A percentile compares a stretch with the other conserved stretches of the same genome.
phyloP scores from a whole-genome alignment of 2,888 invertebrate species.

The Philopedon plagiatum region DNA sequence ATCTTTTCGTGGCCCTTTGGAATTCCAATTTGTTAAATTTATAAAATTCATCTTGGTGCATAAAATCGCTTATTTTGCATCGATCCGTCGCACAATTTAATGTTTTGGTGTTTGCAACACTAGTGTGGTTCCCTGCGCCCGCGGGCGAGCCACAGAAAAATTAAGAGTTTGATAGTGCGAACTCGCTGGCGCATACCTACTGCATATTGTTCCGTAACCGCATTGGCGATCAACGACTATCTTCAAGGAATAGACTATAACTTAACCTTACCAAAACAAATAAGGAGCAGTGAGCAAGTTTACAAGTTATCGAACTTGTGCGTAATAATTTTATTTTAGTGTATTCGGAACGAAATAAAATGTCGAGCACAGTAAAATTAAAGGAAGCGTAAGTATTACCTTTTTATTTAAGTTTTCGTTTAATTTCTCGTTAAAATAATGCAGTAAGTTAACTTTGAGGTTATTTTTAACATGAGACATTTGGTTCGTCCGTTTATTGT shows the following conservation, averaged over 20 bases:
- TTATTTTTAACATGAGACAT: constrained; percentile 2
- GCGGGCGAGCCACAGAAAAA: no score
- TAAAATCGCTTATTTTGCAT: no score
- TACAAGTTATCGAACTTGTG: no score
- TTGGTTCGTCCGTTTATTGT: background rate
- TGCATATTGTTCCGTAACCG: background rate
- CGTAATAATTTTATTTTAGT: background rate
- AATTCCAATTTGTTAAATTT: no score
- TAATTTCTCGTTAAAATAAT: background rate
- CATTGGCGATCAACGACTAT: background rate
- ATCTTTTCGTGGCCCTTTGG: no score
- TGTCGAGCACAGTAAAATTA: constrained; percentile 63
- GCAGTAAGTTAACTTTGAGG: background rate
- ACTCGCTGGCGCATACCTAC: background rate
- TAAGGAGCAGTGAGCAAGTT: background rate
- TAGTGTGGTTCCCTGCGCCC: no score
- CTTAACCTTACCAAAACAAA: constrained; percentile 1
- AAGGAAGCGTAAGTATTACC: constrained; percentile 65
- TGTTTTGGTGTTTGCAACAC: no score
- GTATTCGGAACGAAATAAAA: constrained; percentile 48
- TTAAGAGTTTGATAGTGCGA: no score
- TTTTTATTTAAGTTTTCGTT: background rate
- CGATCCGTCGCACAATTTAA: no score
- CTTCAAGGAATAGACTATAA: constrained; percentile 1
- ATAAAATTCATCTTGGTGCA: no score